Conservation (phyloP, 2,113 vertebrate species). For the chimpanzee (Pan troglodytes) region NHGRI_mPanTro3-v2.1_pri NC_072411.2:121763001-121763500, state of each 20-base stretch:
- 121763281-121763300: not conserved
- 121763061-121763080: not conserved
- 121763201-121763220: conserved; percentile 92
- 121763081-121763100: not conserved
- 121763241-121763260: conserved; percentile 92
- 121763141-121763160: conserved; percentile 90
- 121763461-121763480: not conserved
- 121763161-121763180: conserved; percentile 97
- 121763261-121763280: fast-evolving
- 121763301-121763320: fast-evolving
- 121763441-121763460: not conserved
- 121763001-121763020: not conserved
- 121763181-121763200: conserved; percentile 98
- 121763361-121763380: not conserved
- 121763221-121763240: conserved; percentile 94
- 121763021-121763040: not conserved
- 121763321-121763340: not conserved
- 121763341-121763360: not conserved
- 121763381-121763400: not conserved
- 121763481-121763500: not conserved
- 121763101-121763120: not conserved
- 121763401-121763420: not conserved
- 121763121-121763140: not conserved
- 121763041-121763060: not conserved
- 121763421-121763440: not conserved